Evolutionary conservation across 2,113 vertebrate species (phyloP), one percentile per base, ranked within the genome.

Genomic region (Tringa solitaria): DNA sequence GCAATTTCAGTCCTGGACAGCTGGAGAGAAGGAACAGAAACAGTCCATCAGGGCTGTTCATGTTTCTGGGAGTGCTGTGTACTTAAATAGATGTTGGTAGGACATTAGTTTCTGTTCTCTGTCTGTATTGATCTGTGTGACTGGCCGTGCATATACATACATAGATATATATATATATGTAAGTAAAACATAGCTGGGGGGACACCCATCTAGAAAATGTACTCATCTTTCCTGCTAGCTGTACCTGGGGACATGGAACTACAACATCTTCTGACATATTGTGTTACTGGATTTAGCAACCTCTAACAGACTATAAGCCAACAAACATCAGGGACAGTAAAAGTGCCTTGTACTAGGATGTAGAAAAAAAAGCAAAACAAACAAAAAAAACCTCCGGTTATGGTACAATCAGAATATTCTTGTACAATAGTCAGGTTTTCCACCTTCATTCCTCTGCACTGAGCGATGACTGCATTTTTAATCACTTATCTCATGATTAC

Each of bases 1-100:
- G 9, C 9, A 56, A n/a, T 22, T 56, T 56, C 45, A 64, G 8
- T 30, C 28, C 64, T 41, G 54, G 11, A 7, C 33, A 45, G 19
- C n/a, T 23, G 27, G 22, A 32, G 21, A 68, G 10, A 9, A 82
- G 26, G 16, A 78, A 12, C 28, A 61, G 37, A 17, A 39, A 56
- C 9, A 1, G 5, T n/a, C 28, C 23, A 7, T 41, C 0, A 0
- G 45, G 22, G 33, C 4, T 50, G 12, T 41, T 54, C 16, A 6
- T 9, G 0, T 67, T 87, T 63, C 48, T 68, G 45, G 33, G 16
- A 54, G 9, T 60, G 24, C 16, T 73, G 21, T 32, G 33, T 33
- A 23, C 67, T 91, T 63, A 56, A 63, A 50, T 22, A 12, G 43
- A 19, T 28, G 8, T 13, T 73, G 13, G 12, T 50, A 30, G 15